Evolutionary conservation across 2,888 invertebrate species (phyloP).

Genomic region (Camponotus fellah): DNA sequence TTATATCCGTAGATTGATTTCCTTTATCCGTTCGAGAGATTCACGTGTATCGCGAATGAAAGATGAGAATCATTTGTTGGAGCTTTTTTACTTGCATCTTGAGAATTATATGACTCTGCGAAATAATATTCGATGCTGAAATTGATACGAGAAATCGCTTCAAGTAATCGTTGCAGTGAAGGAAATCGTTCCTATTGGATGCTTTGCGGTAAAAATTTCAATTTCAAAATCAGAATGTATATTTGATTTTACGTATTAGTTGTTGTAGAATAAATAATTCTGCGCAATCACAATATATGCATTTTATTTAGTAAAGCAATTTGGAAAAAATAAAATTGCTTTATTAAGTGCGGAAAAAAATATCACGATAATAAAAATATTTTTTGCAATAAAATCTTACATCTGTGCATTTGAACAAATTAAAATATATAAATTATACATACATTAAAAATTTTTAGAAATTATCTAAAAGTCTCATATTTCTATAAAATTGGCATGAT

Average conservation of each 20-base stretch:
- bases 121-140: conserved; percentile 1
- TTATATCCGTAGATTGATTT: conserved; percentile 22
- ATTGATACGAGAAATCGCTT: neutral
- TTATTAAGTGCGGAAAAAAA: neutral
- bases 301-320: conserved; percentile 3
- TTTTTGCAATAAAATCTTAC: neutral
- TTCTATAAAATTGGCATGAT: neutral
- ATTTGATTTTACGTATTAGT: neutral
- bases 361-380: neutral
- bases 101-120: neutral
- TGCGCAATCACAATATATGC: neutral
- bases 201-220: neutral
- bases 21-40: neutral
- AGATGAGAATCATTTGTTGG: neutral
- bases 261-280: neutral
- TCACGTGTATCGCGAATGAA: neutral
- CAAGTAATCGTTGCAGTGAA: neutral
- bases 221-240: neutral
- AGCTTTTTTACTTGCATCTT: neutral
- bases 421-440: neutral
- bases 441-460: neutral
- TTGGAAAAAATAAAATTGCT: neutral
- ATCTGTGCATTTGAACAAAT: neutral
- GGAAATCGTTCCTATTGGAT: neutral
- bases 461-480: neutral